Percentiles rank a stretch among this genome's conserved stretches.
Evolutionary conservation across 2,797 vertebrate species (phyloP).

Genomic region (Telmatherina bonti): DNA sequence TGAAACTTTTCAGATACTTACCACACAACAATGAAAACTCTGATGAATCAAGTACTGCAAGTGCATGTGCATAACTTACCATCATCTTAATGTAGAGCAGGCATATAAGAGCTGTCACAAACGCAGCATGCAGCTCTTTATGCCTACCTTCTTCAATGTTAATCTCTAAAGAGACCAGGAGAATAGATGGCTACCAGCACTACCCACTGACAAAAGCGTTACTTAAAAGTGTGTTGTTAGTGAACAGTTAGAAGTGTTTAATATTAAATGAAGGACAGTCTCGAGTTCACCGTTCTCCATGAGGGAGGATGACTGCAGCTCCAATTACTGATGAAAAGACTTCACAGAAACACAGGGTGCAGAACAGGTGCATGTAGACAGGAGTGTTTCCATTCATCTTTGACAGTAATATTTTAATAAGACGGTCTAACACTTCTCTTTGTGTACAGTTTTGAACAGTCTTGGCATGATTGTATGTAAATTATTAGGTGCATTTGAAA

Average conservation of each 20-base stretch:
- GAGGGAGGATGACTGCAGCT: conserved; percentile 61
- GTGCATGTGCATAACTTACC: conserved; percentile 12
- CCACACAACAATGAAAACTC: conserved; percentile 20
- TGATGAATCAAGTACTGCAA: conserved; percentile 26
- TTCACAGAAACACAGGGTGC: conserved; percentile 24
- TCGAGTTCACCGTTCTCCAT: conserved; percentile 68
- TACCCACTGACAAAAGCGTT: conserved; percentile 69
- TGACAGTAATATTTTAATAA: background rate
- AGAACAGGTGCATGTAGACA: conserved; percentile 19
- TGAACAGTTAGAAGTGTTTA: conserved; percentile 72
- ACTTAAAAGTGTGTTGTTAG: conserved; percentile 74
- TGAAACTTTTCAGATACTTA: conserved; percentile 8
- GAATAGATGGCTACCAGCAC: conserved; percentile 52
- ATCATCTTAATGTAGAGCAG: conserved; percentile 40
- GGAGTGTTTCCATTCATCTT: background rate
- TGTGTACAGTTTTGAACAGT: too few relatives aligned
- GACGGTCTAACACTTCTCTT: background rate
- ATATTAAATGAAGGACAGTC: conserved; percentile 75
- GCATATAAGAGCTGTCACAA: conserved; percentile 44
- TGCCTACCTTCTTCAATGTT: conserved; percentile 27
- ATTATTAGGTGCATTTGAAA: background rate
- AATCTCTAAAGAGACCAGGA: conserved; percentile 40
- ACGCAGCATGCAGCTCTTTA: conserved; percentile 34
- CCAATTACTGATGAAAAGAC: conserved; percentile 58
- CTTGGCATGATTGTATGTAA: too few relatives aligned